Conservation (phyloP, 2,888 invertebrate species). For the Euphydryas editha region DNA sequence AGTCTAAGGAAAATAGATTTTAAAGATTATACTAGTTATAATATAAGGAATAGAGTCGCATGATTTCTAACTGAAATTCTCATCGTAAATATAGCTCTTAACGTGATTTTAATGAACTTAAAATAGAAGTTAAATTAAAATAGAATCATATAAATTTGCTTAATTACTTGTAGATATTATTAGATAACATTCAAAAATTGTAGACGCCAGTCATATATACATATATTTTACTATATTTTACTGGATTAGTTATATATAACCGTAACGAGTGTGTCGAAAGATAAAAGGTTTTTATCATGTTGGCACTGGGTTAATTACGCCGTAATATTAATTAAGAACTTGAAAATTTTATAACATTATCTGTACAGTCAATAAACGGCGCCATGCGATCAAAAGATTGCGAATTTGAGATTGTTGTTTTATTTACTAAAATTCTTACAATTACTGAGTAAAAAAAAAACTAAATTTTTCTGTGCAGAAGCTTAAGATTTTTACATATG, state of each 20-base stretch:
- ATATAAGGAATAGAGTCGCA: not conserved
- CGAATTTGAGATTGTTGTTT: not conserved
- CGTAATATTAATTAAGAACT: constrained; percentile 34
- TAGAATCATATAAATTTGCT: not conserved
- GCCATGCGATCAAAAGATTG: not conserved
- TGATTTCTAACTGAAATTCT: not conserved
- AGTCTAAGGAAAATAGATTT: too few species aligned
- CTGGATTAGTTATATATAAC: constrained; percentile 14
- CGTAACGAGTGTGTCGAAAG: constrained; percentile 22
- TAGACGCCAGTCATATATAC: constrained; percentile 1
- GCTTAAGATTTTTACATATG: too few species aligned
- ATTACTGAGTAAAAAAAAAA: not conserved
- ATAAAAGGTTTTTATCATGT: constrained; percentile 30
- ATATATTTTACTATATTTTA: too few species aligned
- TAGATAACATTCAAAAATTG: constrained; percentile 13
- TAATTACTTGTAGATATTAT: constrained; percentile 14
- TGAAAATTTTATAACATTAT: constrained; percentile 34
- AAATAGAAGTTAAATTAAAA: constrained; percentile 6
- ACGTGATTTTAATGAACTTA: constrained; percentile 6
- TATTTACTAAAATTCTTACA: not conserved
- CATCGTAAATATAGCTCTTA: not conserved
- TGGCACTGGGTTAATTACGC: constrained; percentile 30
- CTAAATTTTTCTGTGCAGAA: not conserved
- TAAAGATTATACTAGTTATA: not conserved
- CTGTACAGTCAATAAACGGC: constrained; percentile 24